phyloP scores from a whole-genome alignment of 2,797 vertebrate genomes.

The Florisuga fusca region DNA sequence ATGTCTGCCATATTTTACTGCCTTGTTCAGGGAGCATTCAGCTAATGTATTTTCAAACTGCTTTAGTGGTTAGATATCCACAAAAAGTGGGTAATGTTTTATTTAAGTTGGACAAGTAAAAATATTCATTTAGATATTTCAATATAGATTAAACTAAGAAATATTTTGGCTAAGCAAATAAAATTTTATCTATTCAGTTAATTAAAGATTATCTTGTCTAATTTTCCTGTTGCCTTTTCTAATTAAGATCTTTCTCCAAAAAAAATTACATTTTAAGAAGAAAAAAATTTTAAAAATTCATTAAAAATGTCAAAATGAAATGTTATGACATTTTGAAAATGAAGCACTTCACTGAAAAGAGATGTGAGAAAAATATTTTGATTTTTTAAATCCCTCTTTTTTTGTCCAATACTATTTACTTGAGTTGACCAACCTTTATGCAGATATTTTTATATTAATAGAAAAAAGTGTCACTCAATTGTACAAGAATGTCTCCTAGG shows the following conservation, averaged over 20 bases:
- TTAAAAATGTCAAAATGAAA: background rate
- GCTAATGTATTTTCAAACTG: background rate
- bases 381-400: background rate
- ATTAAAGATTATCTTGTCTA: background rate
- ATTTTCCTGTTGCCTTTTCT: background rate
- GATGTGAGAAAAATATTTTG: background rate
- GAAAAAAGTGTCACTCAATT: background rate
- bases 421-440: background rate
- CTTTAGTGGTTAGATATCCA: background rate
- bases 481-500: background rate
- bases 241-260: background rate
- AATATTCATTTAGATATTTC: background rate
- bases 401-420: background rate
- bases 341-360: background rate
- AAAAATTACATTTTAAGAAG: background rate
- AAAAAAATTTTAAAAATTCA: background rate
- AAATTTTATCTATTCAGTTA: background rate
- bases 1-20: background rate
- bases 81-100: background rate
- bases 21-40: background rate
- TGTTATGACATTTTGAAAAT: background rate
- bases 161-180: background rate
- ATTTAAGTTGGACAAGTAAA: background rate
- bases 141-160: background rate
- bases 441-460: background rate